Base-by-base conservation (phyloP, 2,797 vertebrate species). In the Parauchenoglanis punctatus region DNA sequence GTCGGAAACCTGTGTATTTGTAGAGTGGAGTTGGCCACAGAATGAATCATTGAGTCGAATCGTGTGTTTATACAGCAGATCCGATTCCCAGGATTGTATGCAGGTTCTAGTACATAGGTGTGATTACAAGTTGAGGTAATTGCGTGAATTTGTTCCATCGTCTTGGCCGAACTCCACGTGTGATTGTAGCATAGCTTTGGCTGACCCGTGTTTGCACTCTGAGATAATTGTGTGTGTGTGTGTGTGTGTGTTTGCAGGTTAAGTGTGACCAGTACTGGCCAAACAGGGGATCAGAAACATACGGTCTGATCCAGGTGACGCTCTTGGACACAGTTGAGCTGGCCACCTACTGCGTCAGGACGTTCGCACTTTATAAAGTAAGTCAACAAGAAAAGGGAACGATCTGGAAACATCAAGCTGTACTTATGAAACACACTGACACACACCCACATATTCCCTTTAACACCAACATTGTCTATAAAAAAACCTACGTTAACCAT, bases 261-360 rank as follows among this genome's bases (percentile, higher is more conserved):
- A 99, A 99, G 92, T 99, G 98, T 95, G 98, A 99, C 95, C 98
- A 99, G 13, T 99, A 99, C 90, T 99, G 98, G 98, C 98, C 98
- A 49, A 99, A 96, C 59, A 97, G 98, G 96, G 98, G 96, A 80
- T 98, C 98, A 0, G 98, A 99, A 92, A 99, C 98, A 0, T 99
- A 99, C 0, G 98, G 98, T 20, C 95, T 99, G 89, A 98, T 99
- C 90, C 98, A 99, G 93, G 97, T 99, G 89, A 98, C 98, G 0
- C 95, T 99, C 90, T 92, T 98, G 3, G 99, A 99, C 93, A 99
- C 99, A 0, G 98, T 99, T 86, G 99, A 99, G 91, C 93, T 99
- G 93, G 98, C 98, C 89, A 99, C 98, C 0, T 99, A 99, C 90
- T 99, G 98, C 85, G 98, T 99, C 94, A 96, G 98, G 92, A 99